Evolutionary conservation across 2,797 vertebrate species (phyloP).

Genomic region (Arnoldichthys spilopterus): DNA sequence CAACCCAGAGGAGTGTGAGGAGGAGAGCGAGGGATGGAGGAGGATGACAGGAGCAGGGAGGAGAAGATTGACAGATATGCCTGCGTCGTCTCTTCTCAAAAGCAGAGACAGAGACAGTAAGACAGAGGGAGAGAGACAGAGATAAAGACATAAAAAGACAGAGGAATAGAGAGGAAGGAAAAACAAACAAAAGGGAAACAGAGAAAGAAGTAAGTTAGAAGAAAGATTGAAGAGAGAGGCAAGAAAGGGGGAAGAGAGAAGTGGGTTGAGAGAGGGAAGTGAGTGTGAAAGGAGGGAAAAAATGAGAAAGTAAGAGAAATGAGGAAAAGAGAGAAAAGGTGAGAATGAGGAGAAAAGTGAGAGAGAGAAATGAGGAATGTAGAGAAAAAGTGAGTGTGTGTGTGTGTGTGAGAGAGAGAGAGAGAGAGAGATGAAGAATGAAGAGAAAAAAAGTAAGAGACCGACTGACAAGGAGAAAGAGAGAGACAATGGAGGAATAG

Average conservation of each 20-base stretch:
- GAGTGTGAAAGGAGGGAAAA: not conserved
- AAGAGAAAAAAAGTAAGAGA: not conserved
- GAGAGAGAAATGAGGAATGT: not conserved
- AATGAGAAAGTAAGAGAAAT: not conserved
- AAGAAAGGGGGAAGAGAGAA: not conserved
- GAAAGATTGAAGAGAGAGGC: not conserved
- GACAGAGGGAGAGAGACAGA: not conserved
- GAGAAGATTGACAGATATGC: conserved; percentile 80
- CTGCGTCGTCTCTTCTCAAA: conserved; percentile 54
- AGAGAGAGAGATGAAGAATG: too few relatives aligned
- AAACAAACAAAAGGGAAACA: conserved; percentile 1
- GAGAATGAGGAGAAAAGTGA: not conserved
- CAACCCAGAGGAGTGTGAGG: conserved; percentile 68
- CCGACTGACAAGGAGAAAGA: not conserved
- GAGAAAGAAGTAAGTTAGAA: not conserved
- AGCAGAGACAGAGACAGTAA: not conserved
- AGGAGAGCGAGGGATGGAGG: conserved; percentile 65
- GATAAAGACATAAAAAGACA: too few relatives aligned
- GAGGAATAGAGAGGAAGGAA: conserved; percentile 18
- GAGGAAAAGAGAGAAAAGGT: not conserved
- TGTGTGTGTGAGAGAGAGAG: too few relatives aligned
- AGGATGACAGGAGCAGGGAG: conserved; percentile 71
- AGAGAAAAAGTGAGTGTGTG: too few relatives aligned
- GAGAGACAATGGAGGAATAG: not conserved
- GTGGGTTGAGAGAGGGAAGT: not conserved